Conservation (phyloP, 2,113 vertebrate genomes). For the Erpornis zantholeuca region DNA sequence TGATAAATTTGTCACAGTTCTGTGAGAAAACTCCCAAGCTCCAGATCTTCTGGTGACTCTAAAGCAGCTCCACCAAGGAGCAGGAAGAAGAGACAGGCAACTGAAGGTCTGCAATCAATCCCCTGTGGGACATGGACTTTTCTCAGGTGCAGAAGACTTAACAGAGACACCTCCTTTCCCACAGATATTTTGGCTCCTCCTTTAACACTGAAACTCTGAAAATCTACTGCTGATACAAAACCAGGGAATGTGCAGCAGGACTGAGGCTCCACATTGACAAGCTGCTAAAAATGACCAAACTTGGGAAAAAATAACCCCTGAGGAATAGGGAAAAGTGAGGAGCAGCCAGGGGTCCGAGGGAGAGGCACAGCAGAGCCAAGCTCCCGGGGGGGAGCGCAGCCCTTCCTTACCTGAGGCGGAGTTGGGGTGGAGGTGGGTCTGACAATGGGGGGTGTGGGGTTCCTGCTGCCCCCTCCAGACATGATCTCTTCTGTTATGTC, state of each 20-base stretch:
- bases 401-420: conserved; percentile 86
- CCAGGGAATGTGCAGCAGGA: not conserved
- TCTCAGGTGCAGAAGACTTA: not conserved
- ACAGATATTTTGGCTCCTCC: not conserved
- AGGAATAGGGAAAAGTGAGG: not conserved
- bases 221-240: not conserved
- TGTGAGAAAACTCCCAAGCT: not conserved
- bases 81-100: not conserved
- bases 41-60: not conserved
- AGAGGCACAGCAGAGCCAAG: not conserved
- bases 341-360: not conserved
- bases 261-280: not conserved
- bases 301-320: not conserved
- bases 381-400: not conserved
- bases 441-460: conserved; percentile 89
- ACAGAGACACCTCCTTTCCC: not conserved
- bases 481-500: conserved; percentile 99
- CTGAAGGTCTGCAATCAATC: fast-evolving
- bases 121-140: too few species aligned
- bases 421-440: conserved; percentile 88
- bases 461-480: conserved; percentile 94
- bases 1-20: not conserved
- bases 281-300: not conserved
- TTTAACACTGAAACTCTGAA: not conserved
- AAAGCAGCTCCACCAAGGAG: not conserved